Evolutionary conservation across 2,888 invertebrate genomes (phyloP).

Genomic region (Luffia ferchaultella): DNA sequence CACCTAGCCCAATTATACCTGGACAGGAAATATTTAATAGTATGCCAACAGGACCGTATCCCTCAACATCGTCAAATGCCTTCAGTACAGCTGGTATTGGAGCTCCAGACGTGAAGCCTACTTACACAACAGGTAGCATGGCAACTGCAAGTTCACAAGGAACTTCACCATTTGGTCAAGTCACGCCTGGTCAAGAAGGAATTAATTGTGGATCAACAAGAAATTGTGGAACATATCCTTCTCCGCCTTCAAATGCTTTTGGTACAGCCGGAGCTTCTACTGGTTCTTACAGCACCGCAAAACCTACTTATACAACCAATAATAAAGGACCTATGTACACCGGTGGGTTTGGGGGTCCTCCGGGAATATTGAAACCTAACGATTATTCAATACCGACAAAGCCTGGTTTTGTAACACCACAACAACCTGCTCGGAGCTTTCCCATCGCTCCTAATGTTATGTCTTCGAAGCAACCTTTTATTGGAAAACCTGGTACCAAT

Average conservation of each 20-base stretch:
- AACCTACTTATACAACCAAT: not conserved
- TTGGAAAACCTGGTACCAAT: not conserved
- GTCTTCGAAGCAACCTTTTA: not conserved
- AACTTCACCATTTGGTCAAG: not conserved
- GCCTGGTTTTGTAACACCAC: slow-evolving; percentile 12
- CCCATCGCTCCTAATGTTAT: not conserved
- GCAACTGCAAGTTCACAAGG: not conserved
- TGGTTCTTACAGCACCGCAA: not conserved
- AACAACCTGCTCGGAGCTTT: slow-evolving; percentile 4
- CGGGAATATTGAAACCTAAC: slow-evolving; percentile 34
- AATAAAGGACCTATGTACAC: slow-evolving; percentile 23
- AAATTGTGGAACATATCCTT: not conserved
- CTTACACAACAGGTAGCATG: too few species aligned
- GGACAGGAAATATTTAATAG: not conserved
- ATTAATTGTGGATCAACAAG: not conserved
- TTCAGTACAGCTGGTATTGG: not conserved
- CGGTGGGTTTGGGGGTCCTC: slow-evolving; percentile 31
- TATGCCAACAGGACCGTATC: not conserved
- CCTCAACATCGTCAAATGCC: not conserved
- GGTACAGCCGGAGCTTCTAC: not conserved
- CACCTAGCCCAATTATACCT: not conserved
- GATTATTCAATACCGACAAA: slow-evolving; percentile 22
- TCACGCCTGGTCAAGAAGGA: not conserved
- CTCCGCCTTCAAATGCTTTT: not conserved
- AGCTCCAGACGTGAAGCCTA: not conserved